phyloP scores from a whole-genome alignment of 2,888 invertebrate genomes.

The Tryphoninae sp. region DNA sequence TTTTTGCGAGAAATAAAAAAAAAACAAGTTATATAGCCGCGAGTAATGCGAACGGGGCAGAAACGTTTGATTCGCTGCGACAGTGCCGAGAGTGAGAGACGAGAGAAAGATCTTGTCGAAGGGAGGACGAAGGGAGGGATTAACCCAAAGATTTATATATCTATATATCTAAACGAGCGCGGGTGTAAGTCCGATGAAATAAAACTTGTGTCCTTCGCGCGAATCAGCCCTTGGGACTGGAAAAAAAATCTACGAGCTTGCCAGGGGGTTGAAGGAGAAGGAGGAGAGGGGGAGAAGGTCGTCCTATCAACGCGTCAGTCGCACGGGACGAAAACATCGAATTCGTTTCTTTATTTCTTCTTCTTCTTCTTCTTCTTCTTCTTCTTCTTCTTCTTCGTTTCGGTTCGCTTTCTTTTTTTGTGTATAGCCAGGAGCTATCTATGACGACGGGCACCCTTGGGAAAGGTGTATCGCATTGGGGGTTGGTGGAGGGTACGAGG shows the following conservation, averaged over 20 bases:
- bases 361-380: conserved; percentile 37
- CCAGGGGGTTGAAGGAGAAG: not conserved
- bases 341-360: conserved; percentile 53
- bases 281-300: not conserved
- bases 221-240: conserved; percentile 57
- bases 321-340: conserved; percentile 57
- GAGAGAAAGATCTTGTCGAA: not conserved
- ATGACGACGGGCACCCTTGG: conserved; percentile 54
- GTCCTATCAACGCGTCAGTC: conserved; percentile 52
- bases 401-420: not conserved
- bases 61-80: not conserved
- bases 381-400: conserved; percentile 29
- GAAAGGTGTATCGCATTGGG: conserved; percentile 32
- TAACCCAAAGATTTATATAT: conserved; percentile 21
- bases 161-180: not conserved
- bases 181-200: conserved; percentile 48
- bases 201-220: conserved; percentile 51
- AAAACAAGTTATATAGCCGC: conserved; percentile 26
- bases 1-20: conserved; percentile 26
- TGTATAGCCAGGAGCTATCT: conserved; percentile 60
- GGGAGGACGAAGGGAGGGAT: not conserved
- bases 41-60: not conserved
- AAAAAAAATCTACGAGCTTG: conserved; percentile 40
- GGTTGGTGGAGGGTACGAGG: conserved; percentile 32
- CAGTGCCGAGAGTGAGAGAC: not conserved